Conservation (phyloP, 2,797 vertebrate genomes). For the Galagoides demidoff region DNA sequence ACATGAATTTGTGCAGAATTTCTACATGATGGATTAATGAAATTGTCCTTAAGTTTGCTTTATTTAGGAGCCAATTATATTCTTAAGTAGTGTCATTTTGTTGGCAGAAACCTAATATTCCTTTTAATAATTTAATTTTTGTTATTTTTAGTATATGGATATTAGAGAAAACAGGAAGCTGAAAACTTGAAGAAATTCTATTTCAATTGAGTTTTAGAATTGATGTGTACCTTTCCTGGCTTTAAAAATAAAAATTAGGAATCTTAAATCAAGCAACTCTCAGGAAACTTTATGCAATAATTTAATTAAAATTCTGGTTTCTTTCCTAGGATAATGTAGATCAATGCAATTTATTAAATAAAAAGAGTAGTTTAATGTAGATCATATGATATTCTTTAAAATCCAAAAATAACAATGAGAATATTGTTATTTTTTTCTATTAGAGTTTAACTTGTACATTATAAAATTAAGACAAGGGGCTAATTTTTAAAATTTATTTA, state of each 20-base stretch:
- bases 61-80: not conserved
- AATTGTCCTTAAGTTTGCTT: not conserved
- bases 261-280: not conserved
- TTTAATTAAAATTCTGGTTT: conserved; percentile 4
- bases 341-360: not conserved
- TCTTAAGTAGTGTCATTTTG: not conserved
- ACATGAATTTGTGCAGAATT: not conserved
- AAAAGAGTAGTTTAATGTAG: not conserved
- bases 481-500: not conserved
- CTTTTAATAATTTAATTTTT: not conserved
- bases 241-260: conserved; percentile 15
- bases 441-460: not conserved
- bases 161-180: not conserved
- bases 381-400: not conserved
- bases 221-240: rapidly evolving
- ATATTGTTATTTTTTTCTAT: not conserved
- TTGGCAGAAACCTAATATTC: not conserved
- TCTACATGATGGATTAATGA: not conserved
- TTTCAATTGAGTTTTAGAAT: not conserved
- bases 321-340: not conserved
- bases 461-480: not conserved
- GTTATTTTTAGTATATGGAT: not conserved
- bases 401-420: not conserved
- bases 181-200: not conserved
- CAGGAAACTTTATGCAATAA: not conserved